Percentiles rank a stretch among this genome's conserved stretches.
phyloP scores from a whole-genome alignment of 2,888 invertebrate genomes.

The Philaethria dido region DNA sequence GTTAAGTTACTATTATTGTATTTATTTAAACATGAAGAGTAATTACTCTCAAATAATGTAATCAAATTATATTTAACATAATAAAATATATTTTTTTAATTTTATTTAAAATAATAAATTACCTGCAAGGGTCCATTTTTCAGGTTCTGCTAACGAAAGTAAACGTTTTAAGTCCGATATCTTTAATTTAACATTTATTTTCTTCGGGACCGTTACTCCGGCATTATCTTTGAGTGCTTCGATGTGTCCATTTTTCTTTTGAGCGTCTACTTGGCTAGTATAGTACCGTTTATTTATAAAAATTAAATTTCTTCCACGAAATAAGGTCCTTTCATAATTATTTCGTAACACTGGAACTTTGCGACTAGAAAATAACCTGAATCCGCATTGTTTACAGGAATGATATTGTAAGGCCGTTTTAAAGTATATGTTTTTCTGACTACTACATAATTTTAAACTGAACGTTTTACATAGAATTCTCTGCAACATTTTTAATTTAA shows the following conservation, averaged over 20 bases:
- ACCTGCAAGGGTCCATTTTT: conserved; percentile 86
- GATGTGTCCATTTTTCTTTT: conserved; percentile 64
- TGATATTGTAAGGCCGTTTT: conserved; percentile 53
- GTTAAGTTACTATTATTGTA: no score
- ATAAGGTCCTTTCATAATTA: conserved; percentile 65
- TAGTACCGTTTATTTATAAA: conserved; percentile 63
- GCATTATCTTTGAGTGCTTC: conserved; percentile 58
- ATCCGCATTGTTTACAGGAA: conserved; percentile 69
- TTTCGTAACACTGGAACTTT: conserved; percentile 62
- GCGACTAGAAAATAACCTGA: conserved; percentile 69
- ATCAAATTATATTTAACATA: no score
- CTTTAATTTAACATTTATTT: conserved; percentile 78
- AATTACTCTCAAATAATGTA: no score
- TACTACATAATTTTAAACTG: conserved; percentile 64
- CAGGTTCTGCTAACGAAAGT: conserved; percentile 84
- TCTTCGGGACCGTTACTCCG: conserved; percentile 60
- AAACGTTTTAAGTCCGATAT: conserved; percentile 82
- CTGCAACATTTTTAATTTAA: conserved; percentile 50
- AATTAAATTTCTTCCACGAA: conserved; percentile 57
- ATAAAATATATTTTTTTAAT: not conserved
- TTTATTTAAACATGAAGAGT: no score
- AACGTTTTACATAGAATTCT: conserved; percentile 65
- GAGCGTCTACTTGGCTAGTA: conserved; percentile 68
- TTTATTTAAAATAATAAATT: conserved; percentile 37
- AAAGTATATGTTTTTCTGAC: conserved; percentile 60